Evolutionary conservation across 64 coral and sea anemone genomes (phyloP), one percentile per base, ranked within the genome.

Genomic region (Stichodactyla helianthus): DNA sequence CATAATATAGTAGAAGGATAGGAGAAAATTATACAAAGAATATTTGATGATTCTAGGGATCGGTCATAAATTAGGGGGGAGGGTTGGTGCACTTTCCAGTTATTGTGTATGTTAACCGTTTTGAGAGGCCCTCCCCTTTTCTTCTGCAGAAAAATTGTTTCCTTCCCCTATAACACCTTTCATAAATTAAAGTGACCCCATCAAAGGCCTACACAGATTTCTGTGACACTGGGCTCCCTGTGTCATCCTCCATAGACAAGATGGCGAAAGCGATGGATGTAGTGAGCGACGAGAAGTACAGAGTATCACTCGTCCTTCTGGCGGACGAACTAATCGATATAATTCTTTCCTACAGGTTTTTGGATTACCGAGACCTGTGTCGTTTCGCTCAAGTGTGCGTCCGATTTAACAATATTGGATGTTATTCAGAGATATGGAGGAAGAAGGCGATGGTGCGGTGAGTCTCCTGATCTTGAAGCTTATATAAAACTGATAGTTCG

Each of bases 321-420:
- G 91, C 94, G 50, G 94, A 96, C 58, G 94, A 96, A 85, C 81
- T 96, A 2, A 90, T 96, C 31, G 91, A 96, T 25, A 93, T 87
- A 82, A 92, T 96, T 82, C 61, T 96, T 58, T 87, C 91, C 1
- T 96, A 87, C 76, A 59, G 88, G 50, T 19, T 79, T 53, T 51
- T 96, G 17, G 88, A 93, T 90, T 85, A 96, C 54, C 80, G 50
- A 52, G 94, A 96, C 76, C 55, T 96, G 6, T 93, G 94, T 27
- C 86, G 70, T 59, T 96, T 89, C 84, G 91, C 88, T 6, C 84
- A 86, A 90, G 91, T 93, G 80, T 96, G 94, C 86, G 82, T 77
- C 56, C 79, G 94, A 10, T 96, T 96, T 54, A 88, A 90, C 79
- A 50, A 52, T 6, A 77, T 96, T 63, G 94, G 91, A 15, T 83